These are phyloP conservation scores for Eueides isabella DNA, from an alignment of 1,140 invertebrate genomes.

Conservation along the genomic window DNA sequence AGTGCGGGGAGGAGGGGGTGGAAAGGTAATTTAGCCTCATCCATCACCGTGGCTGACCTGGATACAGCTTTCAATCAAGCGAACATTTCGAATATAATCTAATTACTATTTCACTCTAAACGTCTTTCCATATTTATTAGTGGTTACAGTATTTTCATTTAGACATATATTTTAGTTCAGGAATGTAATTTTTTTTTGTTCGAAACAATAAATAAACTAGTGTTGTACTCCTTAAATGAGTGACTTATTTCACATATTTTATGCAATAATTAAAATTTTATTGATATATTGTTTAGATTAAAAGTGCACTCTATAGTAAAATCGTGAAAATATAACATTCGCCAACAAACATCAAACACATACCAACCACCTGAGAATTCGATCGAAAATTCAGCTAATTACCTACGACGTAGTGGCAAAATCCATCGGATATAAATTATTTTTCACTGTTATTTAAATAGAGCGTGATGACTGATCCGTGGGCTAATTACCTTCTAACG, in stretches of 20 bases:
- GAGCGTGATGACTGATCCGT: conserved; percentile 67
- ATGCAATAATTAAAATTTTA: too few species aligned
- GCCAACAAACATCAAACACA: conserved; percentile 2
- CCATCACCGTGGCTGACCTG: conserved; percentile 70
- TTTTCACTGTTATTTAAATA: conserved; percentile 68
- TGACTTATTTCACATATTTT: too few species aligned
- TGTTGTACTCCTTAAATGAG: too few species aligned
- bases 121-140: not conserved
- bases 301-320: not conserved
- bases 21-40: conserved; percentile 70
- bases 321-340: not conserved
- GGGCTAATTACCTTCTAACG: conserved; percentile 78
- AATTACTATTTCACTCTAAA: conserved; percentile 37
- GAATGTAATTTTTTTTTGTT: not conserved
- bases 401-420: conserved; percentile 28
- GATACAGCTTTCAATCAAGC: conserved; percentile 67
- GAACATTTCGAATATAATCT: conserved; percentile 43
- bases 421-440: conserved; percentile 63
- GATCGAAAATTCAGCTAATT: conserved; percentile 59
- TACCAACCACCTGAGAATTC: conserved; percentile 34
- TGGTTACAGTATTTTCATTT: not conserved
- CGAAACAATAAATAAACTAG: not conserved
- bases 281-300: too few species aligned
- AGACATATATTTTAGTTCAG: not conserved
- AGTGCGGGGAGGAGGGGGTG: conserved; percentile 44